Evolutionary conservation across 2,888 invertebrate species (phyloP).

Genomic region (Schizaphis graminum): DNA sequence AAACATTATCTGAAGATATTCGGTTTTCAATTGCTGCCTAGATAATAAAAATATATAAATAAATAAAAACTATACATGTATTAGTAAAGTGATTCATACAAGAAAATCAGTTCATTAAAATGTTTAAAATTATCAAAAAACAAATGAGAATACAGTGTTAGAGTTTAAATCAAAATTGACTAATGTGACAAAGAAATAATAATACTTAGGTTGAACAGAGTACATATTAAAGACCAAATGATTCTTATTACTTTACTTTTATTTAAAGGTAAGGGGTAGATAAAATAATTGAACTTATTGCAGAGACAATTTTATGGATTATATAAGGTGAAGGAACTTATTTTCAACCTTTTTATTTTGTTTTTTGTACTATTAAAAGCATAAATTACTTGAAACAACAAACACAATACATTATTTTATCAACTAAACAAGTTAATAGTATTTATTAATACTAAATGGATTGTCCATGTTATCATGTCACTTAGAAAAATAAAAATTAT

Average conservation of each 20-base stretch:
- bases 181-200: not conserved
- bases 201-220: not conserved
- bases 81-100: not conserved
- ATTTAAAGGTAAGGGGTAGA: not conserved
- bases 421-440: not conserved
- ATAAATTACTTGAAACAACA: not conserved
- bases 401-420: not conserved
- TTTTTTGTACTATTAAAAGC: not conserved
- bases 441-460: not conserved
- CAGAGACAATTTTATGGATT: not conserved
- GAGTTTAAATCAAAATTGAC: not conserved
- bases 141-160: not conserved
- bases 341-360: not conserved
- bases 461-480: not conserved
- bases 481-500: not conserved
- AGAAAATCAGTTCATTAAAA: not conserved
- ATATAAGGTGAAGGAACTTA: not conserved
- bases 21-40: slow-evolving; percentile 52
- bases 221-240: not conserved
- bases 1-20: slow-evolving; percentile 33
- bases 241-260: not conserved
- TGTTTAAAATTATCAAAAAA: not conserved
- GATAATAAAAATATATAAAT: slow-evolving; percentile 11
- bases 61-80: not conserved
- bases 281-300: not conserved